These are phyloP conservation scores for Teinopalpus imperialis DNA, from an alignment of 2,888 invertebrate species.

Conservation along the genomic window DNA sequence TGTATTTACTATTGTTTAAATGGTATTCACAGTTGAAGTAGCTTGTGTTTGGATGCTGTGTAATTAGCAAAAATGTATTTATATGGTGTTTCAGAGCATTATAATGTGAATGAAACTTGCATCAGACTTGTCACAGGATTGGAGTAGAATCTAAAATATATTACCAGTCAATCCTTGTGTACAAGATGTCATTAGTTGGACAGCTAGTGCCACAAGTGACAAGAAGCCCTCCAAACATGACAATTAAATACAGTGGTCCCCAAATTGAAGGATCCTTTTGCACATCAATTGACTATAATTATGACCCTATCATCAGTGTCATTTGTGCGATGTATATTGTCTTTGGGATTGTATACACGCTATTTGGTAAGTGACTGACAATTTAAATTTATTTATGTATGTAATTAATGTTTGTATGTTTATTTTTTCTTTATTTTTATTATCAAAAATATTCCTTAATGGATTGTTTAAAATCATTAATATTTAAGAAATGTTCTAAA, in stretches of 20 bases:
- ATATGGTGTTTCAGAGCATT: too few relatives aligned
- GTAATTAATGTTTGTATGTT: neutral
- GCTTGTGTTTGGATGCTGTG: too few relatives aligned
- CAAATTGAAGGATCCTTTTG: slow-evolving; percentile 77
- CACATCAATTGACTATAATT: slow-evolving; percentile 81
- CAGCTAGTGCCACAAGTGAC: slow-evolving; percentile 81
- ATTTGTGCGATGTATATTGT: slow-evolving; percentile 88
- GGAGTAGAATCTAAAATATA: too few relatives aligned
- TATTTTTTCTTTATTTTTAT: slow-evolving; percentile 8
- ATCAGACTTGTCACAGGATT: too few relatives aligned
- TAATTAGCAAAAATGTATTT: too few relatives aligned
- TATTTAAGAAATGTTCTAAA: too few relatives aligned
- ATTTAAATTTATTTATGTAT: slow-evolving; percentile 6
- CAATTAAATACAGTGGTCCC: slow-evolving; percentile 59
- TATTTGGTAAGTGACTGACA: slow-evolving; percentile 89
- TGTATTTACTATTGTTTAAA: too few relatives aligned
- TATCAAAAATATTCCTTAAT: slow-evolving; percentile 7
- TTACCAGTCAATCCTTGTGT: too few relatives aligned
- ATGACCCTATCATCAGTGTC: slow-evolving; percentile 84
- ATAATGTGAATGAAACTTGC: too few relatives aligned
- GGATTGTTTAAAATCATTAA: too few relatives aligned
- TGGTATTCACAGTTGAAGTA: too few relatives aligned
- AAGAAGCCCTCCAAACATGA: slow-evolving; percentile 66
- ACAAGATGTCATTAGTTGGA: slow-evolving; percentile 72
- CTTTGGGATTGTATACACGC: slow-evolving; percentile 91